Percentiles rank a stretch among this genome's conserved stretches.
phyloP scores from a whole-genome alignment of 2,797 vertebrate genomes.

The Coregonus ussuriensis region DNA sequence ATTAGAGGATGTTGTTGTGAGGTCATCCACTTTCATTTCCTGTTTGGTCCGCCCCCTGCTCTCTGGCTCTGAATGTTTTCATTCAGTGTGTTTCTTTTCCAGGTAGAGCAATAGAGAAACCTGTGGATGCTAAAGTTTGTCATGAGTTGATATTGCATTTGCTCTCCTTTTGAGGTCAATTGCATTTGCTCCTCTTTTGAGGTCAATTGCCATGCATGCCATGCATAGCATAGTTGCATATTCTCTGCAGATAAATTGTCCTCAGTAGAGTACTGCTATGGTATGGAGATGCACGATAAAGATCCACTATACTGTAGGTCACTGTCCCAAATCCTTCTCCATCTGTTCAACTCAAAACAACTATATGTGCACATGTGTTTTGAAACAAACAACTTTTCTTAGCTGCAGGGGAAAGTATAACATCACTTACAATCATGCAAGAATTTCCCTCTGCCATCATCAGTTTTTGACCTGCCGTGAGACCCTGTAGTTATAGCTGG shows the following conservation, averaged over 20 bases:
- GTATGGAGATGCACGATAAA: too few species aligned
- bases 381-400: neutral
- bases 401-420: neutral
- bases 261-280: too few species aligned
- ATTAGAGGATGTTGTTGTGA: constrained; percentile 38
- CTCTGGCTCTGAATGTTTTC: neutral
- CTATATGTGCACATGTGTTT: neutral
- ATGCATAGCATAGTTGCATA: too few species aligned
- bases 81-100: neutral
- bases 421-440: neutral
- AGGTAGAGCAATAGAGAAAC: neutral
- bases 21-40: constrained; percentile 35
- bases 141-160: too few species aligned
- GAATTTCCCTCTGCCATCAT: neutral
- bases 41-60: constrained; percentile 6
- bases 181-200: too few species aligned
- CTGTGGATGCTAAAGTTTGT: neutral
- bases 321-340: neutral
- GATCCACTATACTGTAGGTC: too few species aligned
- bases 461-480: neutral
- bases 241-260: too few species aligned
- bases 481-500: constrained; percentile 5
- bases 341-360: neutral
- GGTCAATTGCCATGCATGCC: too few species aligned
- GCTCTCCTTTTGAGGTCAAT: too few species aligned